Percentiles rank a stretch among this genome's conserved stretches.
These are phyloP conservation scores for Apamea crenata DNA, from an alignment of 2,888 invertebrate genomes.

Conservation along the genomic window DNA sequence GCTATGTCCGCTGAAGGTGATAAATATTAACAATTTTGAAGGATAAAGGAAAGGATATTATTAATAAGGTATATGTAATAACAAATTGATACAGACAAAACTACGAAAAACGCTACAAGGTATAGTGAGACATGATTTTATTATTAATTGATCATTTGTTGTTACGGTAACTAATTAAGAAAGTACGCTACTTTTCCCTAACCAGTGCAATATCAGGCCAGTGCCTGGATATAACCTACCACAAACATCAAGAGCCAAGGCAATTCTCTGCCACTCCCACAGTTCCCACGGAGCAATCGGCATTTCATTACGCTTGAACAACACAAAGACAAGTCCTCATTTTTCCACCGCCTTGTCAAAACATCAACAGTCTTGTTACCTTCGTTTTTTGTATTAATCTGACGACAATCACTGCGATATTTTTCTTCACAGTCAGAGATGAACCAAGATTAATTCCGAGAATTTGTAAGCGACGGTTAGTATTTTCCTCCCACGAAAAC, in stretches of 20 bases:
- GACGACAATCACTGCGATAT: conserved; percentile 26
- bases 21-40: background rate
- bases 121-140: background rate
- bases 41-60: too few relatives aligned
- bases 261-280: background rate
- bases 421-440: conserved; percentile 27
- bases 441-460: conserved; percentile 35
- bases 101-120: background rate
- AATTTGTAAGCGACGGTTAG: conserved; percentile 21
- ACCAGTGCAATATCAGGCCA: background rate
- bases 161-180: background rate
- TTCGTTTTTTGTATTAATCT: conserved; percentile 28
- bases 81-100: background rate
- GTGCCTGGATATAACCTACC: background rate
- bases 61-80: too few relatives aligned
- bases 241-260: background rate
- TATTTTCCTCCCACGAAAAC: conserved; percentile 28
- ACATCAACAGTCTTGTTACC: conserved; percentile 1
- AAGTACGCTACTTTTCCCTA: background rate
- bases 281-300: conserved; percentile 30
- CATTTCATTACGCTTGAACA: conserved; percentile 31
- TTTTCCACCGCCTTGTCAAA: conserved; percentile 7
- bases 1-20: background rate
- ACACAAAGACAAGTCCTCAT: conserved; percentile 27
- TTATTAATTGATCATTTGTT: background rate